A percentile compares a stretch with the other conserved stretches of the same genome.
These are phyloP conservation scores for Aphidius ervi DNA, from an alignment of 1,140 invertebrate genomes.

Conservation along the genomic window DNA sequence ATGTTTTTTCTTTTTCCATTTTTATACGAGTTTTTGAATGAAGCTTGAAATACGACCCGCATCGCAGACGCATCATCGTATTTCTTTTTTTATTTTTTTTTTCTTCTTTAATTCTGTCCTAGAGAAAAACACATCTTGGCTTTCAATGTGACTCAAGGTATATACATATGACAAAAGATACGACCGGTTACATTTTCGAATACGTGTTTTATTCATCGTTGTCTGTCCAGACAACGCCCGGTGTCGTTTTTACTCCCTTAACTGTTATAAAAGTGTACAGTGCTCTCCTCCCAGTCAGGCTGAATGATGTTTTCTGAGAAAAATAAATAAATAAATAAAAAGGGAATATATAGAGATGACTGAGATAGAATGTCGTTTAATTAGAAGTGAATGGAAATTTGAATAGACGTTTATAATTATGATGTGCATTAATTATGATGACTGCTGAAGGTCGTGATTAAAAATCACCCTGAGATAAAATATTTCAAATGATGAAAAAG, in stretches of 20 bases:
- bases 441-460: constrained; percentile 9
- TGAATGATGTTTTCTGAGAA: not conserved
- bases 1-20: no score
- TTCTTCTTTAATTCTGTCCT: no score
- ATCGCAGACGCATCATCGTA: no score
- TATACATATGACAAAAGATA: no score
- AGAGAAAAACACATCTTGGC: no score
- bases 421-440: constrained; percentile 43
- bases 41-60: no score
- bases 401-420: constrained; percentile 43
- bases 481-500: not conserved
- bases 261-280: not conserved
- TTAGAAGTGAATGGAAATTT: constrained; percentile 32
- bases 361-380: constrained; percentile 39
- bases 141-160: no score
- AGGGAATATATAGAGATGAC: constrained; percentile 7
- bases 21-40: no score
- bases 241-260: not conserved
- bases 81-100: no score
- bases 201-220: constrained; percentile 5
- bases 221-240: not conserved
- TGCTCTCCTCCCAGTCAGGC: not conserved
- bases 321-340: constrained; percentile 8
- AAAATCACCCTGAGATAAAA: not conserved
- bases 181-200: not conserved